Evolutionary conservation across 1,140 invertebrate species (phyloP), one percentile per base, ranked within the genome.

Genomic region (Acyrthosiphon pisum): DNA sequence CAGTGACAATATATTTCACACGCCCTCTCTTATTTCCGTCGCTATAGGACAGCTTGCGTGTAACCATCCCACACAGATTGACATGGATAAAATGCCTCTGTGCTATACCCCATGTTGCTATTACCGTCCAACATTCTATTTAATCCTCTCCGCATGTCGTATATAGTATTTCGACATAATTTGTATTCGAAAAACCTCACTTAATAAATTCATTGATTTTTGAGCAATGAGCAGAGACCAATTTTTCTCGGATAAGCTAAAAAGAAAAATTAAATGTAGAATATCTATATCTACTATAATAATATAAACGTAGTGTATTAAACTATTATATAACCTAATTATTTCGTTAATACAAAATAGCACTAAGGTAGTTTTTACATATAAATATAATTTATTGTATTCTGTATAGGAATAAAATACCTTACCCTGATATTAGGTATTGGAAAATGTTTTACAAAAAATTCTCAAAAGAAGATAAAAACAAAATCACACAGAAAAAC

Each of bases 1-100:
- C 53, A 23, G 14, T 56, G 53, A 60, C 88, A 90, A 90, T 90
- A 41, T 90, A 90, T 90, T 90, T 60, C 88, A 60, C 48, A 53
- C 88, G 53, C 88, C 53, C 50, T 60, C 50, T 60, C 88, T 56
- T 56, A 88, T 35, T 48, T 20, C 23, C 48, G 35, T 90, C 50
- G 50, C 37, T 53, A 56, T 56, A 56, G 88, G 88, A 90, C 53
- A 90, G 37, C 88, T 60, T 60, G 37, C 60, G n/a, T 76, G 83
- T 41, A 87, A 60, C n/a, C 88, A 41, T 35, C 50, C 88, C 53
- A 60, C 35, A 1, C 35, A 41, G 22, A 56, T 56, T 56, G 88
- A 90, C 53, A 90, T 60, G 41, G 11, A 90, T 60, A 90, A 90
- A 60, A 90, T 41, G 53, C 35, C 88, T 37, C 50, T 4, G 20